Base-by-base conservation (phyloP, 2,797 vertebrate genomes). In the Erethizon dorsatum region DNA sequence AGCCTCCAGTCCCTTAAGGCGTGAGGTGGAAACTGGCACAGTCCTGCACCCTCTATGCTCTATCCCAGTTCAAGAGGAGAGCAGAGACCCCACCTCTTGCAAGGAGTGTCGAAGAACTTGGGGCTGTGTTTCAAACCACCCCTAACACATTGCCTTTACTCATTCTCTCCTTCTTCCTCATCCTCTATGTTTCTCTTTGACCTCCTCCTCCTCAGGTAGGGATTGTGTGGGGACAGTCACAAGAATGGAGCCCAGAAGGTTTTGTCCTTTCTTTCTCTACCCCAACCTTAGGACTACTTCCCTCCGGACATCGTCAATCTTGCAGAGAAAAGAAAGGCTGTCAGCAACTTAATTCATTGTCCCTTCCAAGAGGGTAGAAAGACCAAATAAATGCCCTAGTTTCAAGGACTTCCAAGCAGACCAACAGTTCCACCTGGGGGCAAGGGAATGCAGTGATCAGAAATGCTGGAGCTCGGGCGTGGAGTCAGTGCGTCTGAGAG, bases 391-490 rank as follows among this genome's bases (percentile, higher is more conserved):
- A 22, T 22, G 20, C 15, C 14, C 4, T 69, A 22, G 6, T 56
- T 89, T 41, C 50, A n/a, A 33, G 79, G 79, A 15, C 28, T 14
- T 63, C 22, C 28, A 14, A 28, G 50, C 57, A 17, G 24, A 10
- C 11, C 4, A 10, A 2, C 22, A 6, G 31, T 56, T 59, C 56
- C 5, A 4, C 17, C 6, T 0, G 31, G 41, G 63, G 47, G 6
- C 47, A 20, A n/a, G 83, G 7, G 61, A 33, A 14, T 6, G n/a
- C 11, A 6, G 1, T 0, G 71, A 5, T 24, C n/a, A 57, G 56
- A 65, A 22, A 10, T 2, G 7, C 7, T 0, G 2, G 77, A 33
- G 79, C 26, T 14, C 1, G 1, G 1, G 5, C 37, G 54, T 3
- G 15, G 5, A 52, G 47, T 71, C 14, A 1, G 15, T 8, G 50